Conservation (phyloP, 1,140 invertebrate genomes). For the Lamellibrachia luymesi region DNA sequence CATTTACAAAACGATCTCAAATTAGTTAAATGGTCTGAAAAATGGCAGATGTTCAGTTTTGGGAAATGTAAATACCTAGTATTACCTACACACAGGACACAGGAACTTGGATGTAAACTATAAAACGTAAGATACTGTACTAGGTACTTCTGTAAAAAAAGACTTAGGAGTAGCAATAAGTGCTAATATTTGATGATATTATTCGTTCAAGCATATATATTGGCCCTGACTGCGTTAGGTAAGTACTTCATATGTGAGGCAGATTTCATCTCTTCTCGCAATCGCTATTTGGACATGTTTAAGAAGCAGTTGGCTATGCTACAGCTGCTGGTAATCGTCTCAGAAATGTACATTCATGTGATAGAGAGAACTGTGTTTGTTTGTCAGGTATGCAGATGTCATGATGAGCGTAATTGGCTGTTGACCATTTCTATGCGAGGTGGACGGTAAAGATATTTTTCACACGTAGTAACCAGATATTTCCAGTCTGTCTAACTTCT, state of each 20-base stretch:
- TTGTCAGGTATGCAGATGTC: neutral
- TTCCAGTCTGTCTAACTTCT: neutral
- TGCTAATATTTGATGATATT: no score
- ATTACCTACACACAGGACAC: no score
- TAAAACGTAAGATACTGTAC: no score
- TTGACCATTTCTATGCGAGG: neutral
- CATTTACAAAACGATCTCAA: no score
- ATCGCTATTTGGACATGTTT: neutral
- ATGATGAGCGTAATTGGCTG: neutral
- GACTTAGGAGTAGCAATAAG: no score
- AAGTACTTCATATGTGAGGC: neutral
- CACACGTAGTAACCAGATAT: neutral
- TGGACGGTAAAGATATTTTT: neutral
- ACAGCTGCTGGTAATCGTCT: neutral
- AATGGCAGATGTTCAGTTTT: no score
- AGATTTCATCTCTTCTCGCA: neutral
- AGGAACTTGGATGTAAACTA: no score
- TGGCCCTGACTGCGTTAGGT: neutral
- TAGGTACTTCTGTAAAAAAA: no score
- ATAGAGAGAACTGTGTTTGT: neutral
- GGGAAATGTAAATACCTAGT: no score
- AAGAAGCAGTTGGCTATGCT: neutral
- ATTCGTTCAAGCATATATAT: neutral
- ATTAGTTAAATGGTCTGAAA: no score
- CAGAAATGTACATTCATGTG: neutral